Conservation (phyloP, 2,113 vertebrate genomes). For the Gulo gulo region DNA sequence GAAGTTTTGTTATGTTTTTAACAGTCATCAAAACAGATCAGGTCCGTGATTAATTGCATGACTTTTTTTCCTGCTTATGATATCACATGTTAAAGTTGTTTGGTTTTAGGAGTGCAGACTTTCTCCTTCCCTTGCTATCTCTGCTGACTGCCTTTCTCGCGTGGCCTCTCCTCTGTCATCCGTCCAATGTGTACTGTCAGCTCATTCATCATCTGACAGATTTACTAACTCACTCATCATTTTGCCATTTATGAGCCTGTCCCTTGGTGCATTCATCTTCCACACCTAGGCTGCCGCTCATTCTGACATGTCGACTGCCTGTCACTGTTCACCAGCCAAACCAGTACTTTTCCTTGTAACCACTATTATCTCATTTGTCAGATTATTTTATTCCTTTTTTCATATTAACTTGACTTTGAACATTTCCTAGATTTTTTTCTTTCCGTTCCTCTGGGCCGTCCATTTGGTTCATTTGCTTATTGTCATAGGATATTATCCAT, state of each 20-base stretch:
- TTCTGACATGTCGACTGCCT: not conserved
- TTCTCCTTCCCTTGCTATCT: not conserved
- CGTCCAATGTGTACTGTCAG: not conserved
- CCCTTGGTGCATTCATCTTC: not conserved
- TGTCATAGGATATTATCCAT: not conserved
- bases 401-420: not conserved
- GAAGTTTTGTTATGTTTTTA: not conserved
- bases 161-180: not conserved
- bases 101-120: not conserved
- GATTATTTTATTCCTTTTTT: not conserved
- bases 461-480: constrained; percentile 1
- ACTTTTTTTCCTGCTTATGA: not conserved
- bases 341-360: not conserved
- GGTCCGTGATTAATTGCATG: not conserved
- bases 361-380: not conserved
- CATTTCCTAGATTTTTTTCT: not conserved
- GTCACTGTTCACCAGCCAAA: not conserved
- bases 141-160: not conserved
- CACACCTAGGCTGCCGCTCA: not conserved
- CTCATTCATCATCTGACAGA: constrained; percentile 48
- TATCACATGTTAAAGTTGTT: not conserved
- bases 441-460: not conserved
- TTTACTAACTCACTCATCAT: constrained; percentile 23
- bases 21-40: not conserved
- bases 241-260: not conserved